Conservation (phyloP, 2,888 invertebrate genomes). For the Amorpha juglandis region DNA sequence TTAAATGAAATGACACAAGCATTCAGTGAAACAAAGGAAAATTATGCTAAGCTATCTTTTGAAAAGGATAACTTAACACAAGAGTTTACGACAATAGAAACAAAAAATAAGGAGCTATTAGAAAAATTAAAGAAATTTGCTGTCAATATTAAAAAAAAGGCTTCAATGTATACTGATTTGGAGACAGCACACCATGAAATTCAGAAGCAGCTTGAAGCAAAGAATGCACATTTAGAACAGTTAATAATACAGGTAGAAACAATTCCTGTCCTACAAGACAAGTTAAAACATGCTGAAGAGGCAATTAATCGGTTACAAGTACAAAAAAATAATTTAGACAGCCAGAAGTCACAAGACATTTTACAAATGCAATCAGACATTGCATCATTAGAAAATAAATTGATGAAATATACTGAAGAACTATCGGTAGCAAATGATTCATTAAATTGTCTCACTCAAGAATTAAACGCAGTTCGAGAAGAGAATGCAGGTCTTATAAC, state of each 20-base stretch:
- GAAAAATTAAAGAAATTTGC: slow-evolving; percentile 92
- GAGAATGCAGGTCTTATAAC: slow-evolving; percentile 57
- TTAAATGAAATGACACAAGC: slow-evolving; percentile 75
- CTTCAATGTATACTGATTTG: slow-evolving; percentile 86
- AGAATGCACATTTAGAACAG: slow-evolving; percentile 65
- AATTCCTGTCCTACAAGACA: slow-evolving; percentile 67
- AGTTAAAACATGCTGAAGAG: slow-evolving; percentile 69
- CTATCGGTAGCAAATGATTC: slow-evolving; percentile 54
- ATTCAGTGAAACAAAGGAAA: slow-evolving; percentile 70
- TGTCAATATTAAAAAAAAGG: slow-evolving; percentile 89
- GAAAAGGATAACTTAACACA: slow-evolving; percentile 72
- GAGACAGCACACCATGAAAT: slow-evolving; percentile 79
- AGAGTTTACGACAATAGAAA: slow-evolving; percentile 74
- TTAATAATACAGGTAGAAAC: slow-evolving; percentile 64
- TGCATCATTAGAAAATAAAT: slow-evolving; percentile 51
- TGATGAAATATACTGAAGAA: slow-evolving; percentile 52
- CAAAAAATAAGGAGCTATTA: slow-evolving; percentile 87
- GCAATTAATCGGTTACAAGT: slow-evolving; percentile 64
- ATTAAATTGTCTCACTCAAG: slow-evolving; percentile 53
- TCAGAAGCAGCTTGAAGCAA: slow-evolving; percentile 62
- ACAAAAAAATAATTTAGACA: slow-evolving; percentile 58
- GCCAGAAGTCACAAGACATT: slow-evolving; percentile 58
- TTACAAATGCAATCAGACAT: slow-evolving; percentile 54
- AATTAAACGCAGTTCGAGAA: slow-evolving; percentile 54
- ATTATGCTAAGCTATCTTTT: slow-evolving; percentile 63